A percentile compares a stretch with the other conserved stretches of the same genome.
phyloP scores from a whole-genome alignment of 2,888 invertebrate genomes.

The Lasioglossum malachurum region DNA sequence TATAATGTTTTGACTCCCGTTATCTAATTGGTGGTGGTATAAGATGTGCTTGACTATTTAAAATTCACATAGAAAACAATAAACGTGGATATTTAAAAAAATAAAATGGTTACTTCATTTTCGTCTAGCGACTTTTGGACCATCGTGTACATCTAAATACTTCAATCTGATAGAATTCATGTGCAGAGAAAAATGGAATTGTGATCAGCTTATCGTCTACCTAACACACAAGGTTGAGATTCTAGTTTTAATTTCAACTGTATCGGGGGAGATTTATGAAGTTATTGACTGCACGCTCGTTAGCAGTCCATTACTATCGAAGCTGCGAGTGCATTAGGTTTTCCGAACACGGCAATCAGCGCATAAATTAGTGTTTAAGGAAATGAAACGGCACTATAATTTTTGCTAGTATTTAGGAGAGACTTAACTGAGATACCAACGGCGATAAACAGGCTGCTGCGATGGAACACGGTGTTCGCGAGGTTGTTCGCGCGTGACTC shows the following conservation, averaged over 20 bases:
- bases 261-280: not conserved
- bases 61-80: no score
- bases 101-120: no score
- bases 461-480: slow-evolving; percentile 28
- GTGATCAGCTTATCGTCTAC: not conserved
- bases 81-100: no score
- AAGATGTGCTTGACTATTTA: no score
- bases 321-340: not conserved
- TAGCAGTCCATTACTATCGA: not conserved
- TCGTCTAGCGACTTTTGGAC: not conserved
- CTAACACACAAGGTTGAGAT: not conserved
- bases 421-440: slow-evolving; percentile 1
- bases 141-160: no score
- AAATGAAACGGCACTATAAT: not conserved
- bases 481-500: slow-evolving; percentile 38
- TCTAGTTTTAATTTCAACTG: not conserved
- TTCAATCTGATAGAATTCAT: no score
- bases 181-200: no score
- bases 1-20: not conserved
- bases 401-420: slow-evolving; percentile 6
- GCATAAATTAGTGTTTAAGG: slow-evolving; percentile 5
- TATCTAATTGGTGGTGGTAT: no score
- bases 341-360: not conserved
- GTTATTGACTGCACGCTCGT: not conserved
- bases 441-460: slow-evolving; percentile 11